Conservation (phyloP, 2,113 vertebrate genomes). For the Romanogobio albipinnatus region DNA sequence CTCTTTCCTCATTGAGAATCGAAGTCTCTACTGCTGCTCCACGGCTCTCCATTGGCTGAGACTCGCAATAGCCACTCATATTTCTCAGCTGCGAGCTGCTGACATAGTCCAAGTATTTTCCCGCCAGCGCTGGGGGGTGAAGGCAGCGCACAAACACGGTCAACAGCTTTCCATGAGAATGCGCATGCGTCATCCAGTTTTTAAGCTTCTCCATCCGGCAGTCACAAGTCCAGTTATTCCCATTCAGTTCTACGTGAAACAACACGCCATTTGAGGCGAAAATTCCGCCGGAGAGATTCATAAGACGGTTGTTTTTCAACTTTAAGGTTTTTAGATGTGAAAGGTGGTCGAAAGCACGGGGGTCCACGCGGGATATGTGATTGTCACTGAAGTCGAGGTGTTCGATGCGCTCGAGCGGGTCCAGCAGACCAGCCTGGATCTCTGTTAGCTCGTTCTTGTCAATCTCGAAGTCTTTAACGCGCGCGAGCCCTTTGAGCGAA, state of each 20-base stretch:
- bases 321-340: constrained; percentile 82
- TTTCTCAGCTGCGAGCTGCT: constrained; percentile 81
- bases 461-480: constrained; percentile 83
- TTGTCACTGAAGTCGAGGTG: constrained; percentile 89
- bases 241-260: constrained; percentile 87
- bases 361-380: constrained; percentile 76
- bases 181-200: constrained; percentile 84
- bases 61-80: constrained; percentile 63
- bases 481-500: constrained; percentile 81
- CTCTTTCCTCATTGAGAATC: constrained; percentile 51
- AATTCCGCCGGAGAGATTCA: constrained; percentile 81
- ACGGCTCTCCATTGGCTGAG: constrained; percentile 60
- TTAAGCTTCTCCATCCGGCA: constrained; percentile 85
- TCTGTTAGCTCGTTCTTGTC: constrained; percentile 85
- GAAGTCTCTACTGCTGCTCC: constrained; percentile 54
- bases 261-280: constrained; percentile 83
- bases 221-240: constrained; percentile 94
- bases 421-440: constrained; percentile 81
- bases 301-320: constrained; percentile 85
- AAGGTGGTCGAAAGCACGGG: constrained; percentile 77
- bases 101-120: constrained; percentile 89
- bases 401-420: constrained; percentile 84
- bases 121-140: constrained; percentile 80
- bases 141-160: constrained; percentile 88
- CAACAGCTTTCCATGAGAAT: constrained; percentile 85